Evolutionary conservation across 2,888 invertebrate genomes (phyloP).

Genomic region (Tortrix viridana): DNA sequence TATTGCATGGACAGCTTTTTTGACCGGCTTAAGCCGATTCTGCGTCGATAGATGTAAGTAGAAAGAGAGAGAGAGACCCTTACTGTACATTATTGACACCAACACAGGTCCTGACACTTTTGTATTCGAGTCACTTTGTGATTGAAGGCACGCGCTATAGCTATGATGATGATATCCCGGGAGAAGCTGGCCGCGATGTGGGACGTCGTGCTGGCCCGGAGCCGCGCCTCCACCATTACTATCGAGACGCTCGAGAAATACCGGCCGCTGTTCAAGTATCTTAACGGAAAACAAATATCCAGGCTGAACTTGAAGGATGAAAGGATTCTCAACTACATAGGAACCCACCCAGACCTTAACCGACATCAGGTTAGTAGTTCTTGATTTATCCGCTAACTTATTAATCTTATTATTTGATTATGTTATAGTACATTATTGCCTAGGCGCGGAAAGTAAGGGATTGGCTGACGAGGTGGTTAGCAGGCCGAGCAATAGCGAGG

Average conservation of each 20-base stretch:
- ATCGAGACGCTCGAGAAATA: conserved; percentile 62
- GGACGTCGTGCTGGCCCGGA: conserved; percentile 59
- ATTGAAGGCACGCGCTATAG: conserved; percentile 67
- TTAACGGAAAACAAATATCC: conserved; percentile 69
- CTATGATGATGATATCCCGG: conserved; percentile 70
- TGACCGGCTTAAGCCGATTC: too few species aligned
- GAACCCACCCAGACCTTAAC: conserved; percentile 68
- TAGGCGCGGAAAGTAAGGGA: too few species aligned
- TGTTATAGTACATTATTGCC: too few species aligned
- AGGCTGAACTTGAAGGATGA: conserved; percentile 64
- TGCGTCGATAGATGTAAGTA: too few species aligned
- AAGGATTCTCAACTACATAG: conserved; percentile 65
- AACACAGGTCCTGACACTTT: too few species aligned
- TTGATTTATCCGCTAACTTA: too few species aligned
- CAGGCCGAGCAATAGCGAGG: too few species aligned
- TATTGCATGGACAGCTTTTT: too few species aligned
- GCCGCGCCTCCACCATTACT: conserved; percentile 45
- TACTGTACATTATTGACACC: too few species aligned
- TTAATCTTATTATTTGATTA: too few species aligned
- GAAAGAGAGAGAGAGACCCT: too few species aligned
- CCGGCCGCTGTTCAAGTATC: conserved; percentile 71
- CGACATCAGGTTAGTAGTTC: conserved; percentile 72
- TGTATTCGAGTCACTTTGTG: background rate
- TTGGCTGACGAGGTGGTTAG: too few species aligned
- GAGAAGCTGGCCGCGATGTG: conserved; percentile 70